Evolutionary conservation across 2,888 invertebrate genomes (phyloP).

Genomic region (Mayetiola destructor): DNA sequence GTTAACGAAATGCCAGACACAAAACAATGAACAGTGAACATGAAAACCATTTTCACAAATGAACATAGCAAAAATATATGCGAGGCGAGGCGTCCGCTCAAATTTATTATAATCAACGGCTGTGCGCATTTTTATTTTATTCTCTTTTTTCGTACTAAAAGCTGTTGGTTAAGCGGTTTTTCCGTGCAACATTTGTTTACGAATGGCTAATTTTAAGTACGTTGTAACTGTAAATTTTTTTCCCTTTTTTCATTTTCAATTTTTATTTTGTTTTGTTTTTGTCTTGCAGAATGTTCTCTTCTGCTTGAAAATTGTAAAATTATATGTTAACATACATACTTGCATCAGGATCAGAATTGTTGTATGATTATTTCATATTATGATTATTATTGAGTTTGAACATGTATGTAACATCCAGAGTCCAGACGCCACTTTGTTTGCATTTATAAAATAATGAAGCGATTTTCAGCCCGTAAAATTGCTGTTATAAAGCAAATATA

Average conservation of each 20-base stretch:
- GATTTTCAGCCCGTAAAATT: no score
- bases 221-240: slow-evolving; percentile 11
- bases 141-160: neutral
- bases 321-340: neutral
- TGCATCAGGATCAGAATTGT: neutral
- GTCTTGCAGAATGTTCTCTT: neutral
- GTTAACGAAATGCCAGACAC: slow-evolving; percentile 6
- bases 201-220: slow-evolving; percentile 15
- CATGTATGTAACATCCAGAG: neutral
- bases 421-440: no score
- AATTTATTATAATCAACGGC: slow-evolving; percentile 4
- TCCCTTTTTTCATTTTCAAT: neutral
- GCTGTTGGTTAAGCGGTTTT: slow-evolving; percentile 15
- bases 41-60: neutral
- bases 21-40: slow-evolving; percentile 12
- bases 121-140: neutral
- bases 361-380: no score
- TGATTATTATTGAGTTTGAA: neutral
- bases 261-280: neutral
- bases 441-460: no score
- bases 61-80: neutral
- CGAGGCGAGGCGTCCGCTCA: neutral
- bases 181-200: slow-evolving; percentile 15
- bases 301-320: neutral
- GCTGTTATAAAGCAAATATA: neutral